Evolutionary conservation across 1,140 invertebrate species (phyloP), one percentile per base, ranked within the genome.

Genomic region (Acarapis woodi): DNA sequence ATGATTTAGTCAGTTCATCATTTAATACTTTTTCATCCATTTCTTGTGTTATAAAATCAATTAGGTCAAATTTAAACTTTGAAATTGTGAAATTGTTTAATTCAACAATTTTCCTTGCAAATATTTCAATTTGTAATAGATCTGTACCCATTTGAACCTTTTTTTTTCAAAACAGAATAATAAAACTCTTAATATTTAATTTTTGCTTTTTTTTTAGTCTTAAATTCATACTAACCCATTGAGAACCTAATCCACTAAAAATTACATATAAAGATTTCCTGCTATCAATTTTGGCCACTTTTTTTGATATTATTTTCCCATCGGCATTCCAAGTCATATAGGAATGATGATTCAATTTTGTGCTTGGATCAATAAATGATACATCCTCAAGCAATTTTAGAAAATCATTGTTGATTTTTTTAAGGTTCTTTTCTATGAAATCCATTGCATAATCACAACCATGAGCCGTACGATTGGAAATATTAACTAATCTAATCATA

Each of bases 201-300:
- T n/a, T n/a, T n/a, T n/a, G n/a, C n/a, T n/a, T n/a, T n/a, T n/a
- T 49, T 62, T 93, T 70, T 25, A 96, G 58, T 16, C 72, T 63
- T 49, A 68, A 67, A 4, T 67, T 82, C 85, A 96, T 96, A 41
- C 77, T 79, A 31, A 70, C 60, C 85, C 85, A 96, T 58, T 97
- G 87, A 25, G 72, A 71, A 9, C 87, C 88, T 83, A 94, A 93
- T 62, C 53, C 67, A 32, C 82, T 75, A 56, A 87, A 96, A 25
- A 94, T 62, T 53, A 68, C 90, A 76, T 82, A 94, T 19, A 94
- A 56, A 1, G 82, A 82, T 20, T 55, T 55, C 35, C 33, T 15
- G 9, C 43, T 19, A 12, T 38, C 34, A 14, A 9, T n/a, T 4
- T 23, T 2, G 3, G 15, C 9, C 9, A 15, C 19, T 3, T 23